A percentile compares a stretch with the other conserved stretches of the same genome.
phyloP scores from a whole-genome alignment of 2,888 invertebrate species.

The Epinotia bilunana region DNA sequence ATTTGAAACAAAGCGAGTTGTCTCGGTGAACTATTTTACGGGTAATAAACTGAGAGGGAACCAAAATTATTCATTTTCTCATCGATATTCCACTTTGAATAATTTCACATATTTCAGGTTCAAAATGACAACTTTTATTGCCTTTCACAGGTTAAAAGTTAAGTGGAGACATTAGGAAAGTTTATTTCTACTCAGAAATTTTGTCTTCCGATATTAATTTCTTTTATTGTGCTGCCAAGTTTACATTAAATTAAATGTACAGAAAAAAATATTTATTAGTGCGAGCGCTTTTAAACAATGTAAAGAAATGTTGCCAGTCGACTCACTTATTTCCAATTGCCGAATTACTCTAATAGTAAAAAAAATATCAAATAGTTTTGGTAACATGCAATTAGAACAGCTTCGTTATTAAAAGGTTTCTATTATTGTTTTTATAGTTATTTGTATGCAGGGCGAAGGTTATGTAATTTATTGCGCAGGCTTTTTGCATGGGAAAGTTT shows the following conservation, averaged over 20 bases:
- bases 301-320: not conserved
- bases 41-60: conserved; percentile 65
- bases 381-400: not conserved
- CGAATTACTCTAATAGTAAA: no score
- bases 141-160: not conserved
- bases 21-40: conserved; percentile 72
- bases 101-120: conserved; percentile 30
- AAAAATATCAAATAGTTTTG: not conserved
- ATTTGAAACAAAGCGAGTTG: conserved; percentile 70
- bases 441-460: no score
- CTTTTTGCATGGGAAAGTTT: not conserved
- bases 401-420: not conserved
- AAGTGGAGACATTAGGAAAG: not conserved
- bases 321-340: no score
- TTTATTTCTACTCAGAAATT: not conserved
- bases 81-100: conserved; percentile 53
- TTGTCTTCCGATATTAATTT: not conserved
- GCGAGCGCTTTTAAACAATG: not conserved
- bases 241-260: not conserved
- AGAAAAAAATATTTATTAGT: not conserved
- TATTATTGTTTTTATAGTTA: no score
- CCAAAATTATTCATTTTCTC: conserved; percentile 61
- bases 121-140: conserved; percentile 7
- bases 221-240: not conserved
- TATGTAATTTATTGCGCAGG: no score